Evolutionary conservation across 2,888 invertebrate genomes (phyloP), one percentile per base, ranked within the genome.

Genomic region (Hemicrepidius hirtus): DNA sequence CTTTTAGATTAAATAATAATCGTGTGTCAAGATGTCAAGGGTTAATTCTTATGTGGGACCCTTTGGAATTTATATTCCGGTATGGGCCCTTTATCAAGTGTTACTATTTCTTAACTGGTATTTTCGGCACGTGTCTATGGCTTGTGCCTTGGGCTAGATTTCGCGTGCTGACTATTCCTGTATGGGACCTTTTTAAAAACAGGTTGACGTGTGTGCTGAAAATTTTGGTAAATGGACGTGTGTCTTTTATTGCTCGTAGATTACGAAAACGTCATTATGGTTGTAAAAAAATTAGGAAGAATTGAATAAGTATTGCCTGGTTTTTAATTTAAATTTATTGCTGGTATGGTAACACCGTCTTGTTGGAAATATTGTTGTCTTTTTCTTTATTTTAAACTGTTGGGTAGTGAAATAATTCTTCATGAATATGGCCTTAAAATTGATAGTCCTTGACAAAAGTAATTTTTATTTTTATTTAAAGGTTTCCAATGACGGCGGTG

Each of bases 11-110:
- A 60, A 35, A 64, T 20, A 37, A 64, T 49, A 65, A 40, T 37
- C 65, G 24, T 18, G 65, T 53, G 53, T 53, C 53, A 13, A 24
- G 37, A 50, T 68, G 21, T 16, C 24, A 49, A 55, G 46, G 69
- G 55, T 62, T 35, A 59, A 57, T 70, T 59, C 70, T 49, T 21
- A 32, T 37, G 49, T 37, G 70, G 70, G 70, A 64, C 70, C 64
- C 70, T 37, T 20, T 18, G 24, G 18, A 28, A 21, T 13, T 21
- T 50, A 28, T 13, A 44, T 67, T 35, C 60, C 41, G 6, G 37
- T 49, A 28, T 59, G 60, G 60, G 68, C 40, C 32, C 13, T 21
- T 46, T 40, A n/a, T 18, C 18, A 35, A 10, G 13, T 49, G 13
- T 10, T 40, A 12, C 35, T 63, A 24, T 49, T 35, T 16, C 32